Percentiles rank a stretch among this genome's conserved stretches.
These are phyloP conservation scores for Rotaria macrura DNA, from an alignment of 2,888 invertebrate species.

Conservation along the genomic window DNA sequence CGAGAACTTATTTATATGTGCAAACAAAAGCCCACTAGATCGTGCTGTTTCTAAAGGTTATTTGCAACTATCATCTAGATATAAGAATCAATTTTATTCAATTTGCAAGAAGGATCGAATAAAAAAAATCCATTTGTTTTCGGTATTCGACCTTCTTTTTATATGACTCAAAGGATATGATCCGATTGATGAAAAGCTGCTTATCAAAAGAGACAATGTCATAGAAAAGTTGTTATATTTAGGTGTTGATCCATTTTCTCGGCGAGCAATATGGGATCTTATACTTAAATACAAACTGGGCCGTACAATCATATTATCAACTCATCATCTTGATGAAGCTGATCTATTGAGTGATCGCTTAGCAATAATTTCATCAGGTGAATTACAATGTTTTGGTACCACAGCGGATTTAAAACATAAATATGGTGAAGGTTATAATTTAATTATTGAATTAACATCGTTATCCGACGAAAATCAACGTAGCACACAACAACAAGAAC, in stretches of 20 bases:
- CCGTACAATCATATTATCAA: conserved; percentile 52
- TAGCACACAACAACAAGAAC: neutral
- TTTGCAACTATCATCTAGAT: too few species aligned
- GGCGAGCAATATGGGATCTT: conserved; percentile 68
- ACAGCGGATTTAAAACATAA: conserved; percentile 57
- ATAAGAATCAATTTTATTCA: too few species aligned
- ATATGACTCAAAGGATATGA: too few species aligned
- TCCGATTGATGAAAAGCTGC: too few species aligned
- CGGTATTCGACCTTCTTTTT: too few species aligned
- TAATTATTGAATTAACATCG: conserved; percentile 49
- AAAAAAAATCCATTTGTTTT: neutral
- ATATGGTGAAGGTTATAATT: conserved; percentile 55
- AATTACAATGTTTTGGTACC: conserved; percentile 50
- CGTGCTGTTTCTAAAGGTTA: too few species aligned
- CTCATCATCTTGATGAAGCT: conserved; percentile 55
- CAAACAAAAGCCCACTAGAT: too few species aligned
- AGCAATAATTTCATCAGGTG: conserved; percentile 52
- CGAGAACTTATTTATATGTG: too few species aligned
- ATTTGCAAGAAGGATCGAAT: too few species aligned
- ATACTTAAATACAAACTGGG: conserved; percentile 58
- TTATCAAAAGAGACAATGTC: too few species aligned
- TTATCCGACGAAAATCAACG: conserved; percentile 33
- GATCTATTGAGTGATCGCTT: conserved; percentile 54
- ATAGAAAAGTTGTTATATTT: too few species aligned
- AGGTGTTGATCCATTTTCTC: conserved; percentile 68